These are phyloP conservation scores for Formicarius rufipectus DNA, from an alignment of 2,113 vertebrate species.

Conservation along the genomic window DNA sequence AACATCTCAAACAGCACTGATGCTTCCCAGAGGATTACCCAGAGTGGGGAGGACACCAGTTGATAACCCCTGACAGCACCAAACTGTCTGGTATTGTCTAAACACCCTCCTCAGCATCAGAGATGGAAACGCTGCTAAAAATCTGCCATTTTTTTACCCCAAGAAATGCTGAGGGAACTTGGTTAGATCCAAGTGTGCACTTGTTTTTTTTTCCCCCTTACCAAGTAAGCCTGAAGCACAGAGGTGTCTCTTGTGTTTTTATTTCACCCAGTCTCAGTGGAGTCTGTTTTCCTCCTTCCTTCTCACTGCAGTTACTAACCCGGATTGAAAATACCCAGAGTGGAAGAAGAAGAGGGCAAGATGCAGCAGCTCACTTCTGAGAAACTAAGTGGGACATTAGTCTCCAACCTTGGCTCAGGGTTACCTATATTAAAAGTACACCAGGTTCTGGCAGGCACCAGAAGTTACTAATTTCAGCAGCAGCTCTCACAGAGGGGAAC, in stretches of 20 bases:
- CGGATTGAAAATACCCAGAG: neutral
- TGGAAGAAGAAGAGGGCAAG: neutral
- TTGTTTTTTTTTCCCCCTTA: neutral
- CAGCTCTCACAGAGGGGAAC: neutral
- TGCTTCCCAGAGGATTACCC: neutral
- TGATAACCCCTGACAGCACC: neutral
- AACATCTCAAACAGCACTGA: neutral
- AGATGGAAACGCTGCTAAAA: neutral
- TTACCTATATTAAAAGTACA: neutral
- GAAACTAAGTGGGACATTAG: neutral
- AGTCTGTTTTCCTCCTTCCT: neutral
- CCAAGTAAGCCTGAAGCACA: neutral
- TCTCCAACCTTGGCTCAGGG: neutral
- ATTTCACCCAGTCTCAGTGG: neutral
- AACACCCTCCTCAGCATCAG: neutral
- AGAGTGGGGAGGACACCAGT: neutral
- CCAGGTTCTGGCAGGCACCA: neutral
- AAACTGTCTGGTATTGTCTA: accelerated
- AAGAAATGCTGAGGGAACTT: neutral
- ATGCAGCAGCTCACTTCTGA: neutral
- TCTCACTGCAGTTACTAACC: neutral
- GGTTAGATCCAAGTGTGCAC: neutral
- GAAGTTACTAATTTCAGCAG: neutral
- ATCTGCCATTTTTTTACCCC: neutral
- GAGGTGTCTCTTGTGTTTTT: neutral